These are phyloP conservation scores for Coracopsis vasa DNA, from an alignment of 2,113 vertebrate genomes.

Conservation along the genomic window DNA sequence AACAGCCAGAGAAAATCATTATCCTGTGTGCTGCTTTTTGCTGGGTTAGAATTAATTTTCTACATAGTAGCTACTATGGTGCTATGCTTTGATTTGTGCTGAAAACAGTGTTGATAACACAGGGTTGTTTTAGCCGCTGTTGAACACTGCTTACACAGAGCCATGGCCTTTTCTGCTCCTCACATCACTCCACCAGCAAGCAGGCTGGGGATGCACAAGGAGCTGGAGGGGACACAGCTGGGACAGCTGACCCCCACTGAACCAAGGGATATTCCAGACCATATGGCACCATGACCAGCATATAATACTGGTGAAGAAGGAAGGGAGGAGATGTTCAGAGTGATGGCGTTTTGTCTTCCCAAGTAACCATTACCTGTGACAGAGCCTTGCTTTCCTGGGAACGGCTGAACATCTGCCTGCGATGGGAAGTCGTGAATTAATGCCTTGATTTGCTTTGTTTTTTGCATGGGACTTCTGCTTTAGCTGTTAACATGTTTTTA, in stretches of 20 bases:
- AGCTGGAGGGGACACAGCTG: background rate
- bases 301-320: background rate
- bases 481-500: background rate
- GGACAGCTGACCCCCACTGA: background rate
- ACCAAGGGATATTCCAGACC: background rate
- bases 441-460: background rate
- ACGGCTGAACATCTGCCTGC: background rate
- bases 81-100: background rate
- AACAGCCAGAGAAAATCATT: background rate
- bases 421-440: background rate
- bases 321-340: too few species aligned
- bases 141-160: background rate
- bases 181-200: fast-evolving
- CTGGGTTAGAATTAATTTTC: too few species aligned
- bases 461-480: background rate
- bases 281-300: background rate
- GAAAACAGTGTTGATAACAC: background rate
- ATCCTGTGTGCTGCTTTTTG: background rate
- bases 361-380: background rate
- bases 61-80: background rate
- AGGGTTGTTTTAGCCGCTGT: background rate
- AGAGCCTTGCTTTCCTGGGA: background rate
- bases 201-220: background rate
- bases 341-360: background rate
- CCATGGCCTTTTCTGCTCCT: background rate